Conservation (phyloP, 1,140 invertebrate genomes). For the Camponotus vicinus region DNA sequence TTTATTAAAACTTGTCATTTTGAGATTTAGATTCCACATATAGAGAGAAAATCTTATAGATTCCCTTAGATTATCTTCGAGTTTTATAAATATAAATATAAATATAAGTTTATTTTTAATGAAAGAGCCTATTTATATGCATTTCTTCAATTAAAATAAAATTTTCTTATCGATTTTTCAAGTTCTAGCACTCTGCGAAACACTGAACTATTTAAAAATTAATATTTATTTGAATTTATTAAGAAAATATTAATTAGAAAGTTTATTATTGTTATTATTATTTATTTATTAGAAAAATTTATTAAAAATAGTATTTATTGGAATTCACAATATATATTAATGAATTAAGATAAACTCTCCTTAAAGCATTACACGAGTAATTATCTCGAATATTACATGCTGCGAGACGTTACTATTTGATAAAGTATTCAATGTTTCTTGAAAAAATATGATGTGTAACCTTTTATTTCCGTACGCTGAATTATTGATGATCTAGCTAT, state of each 20-base stretch:
- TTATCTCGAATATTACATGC: neutral
- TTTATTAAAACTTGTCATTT: too few species aligned
- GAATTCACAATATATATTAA: too few species aligned
- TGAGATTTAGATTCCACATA: too few species aligned
- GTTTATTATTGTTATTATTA: too few species aligned
- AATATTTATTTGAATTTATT: neutral
- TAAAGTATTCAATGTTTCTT: conserved; percentile 42
- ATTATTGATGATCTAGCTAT: conserved; percentile 61
- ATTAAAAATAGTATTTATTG: neutral
- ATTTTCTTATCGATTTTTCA: neutral
- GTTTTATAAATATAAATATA: too few species aligned
- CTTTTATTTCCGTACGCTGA: conserved; percentile 54
- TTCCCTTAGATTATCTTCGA: too few species aligned
- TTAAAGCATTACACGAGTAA: neutral
- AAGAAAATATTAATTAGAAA: too few species aligned
- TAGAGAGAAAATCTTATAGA: too few species aligned
- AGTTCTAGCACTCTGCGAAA: neutral
- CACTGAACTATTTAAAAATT: neutral
- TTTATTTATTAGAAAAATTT: neutral
- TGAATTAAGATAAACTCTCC: neutral
- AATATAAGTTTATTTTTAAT: too few species aligned
- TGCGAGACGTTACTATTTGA: conserved; percentile 49
- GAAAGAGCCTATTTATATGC: too few species aligned
- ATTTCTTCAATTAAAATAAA: neutral
- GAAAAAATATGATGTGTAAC: conserved; percentile 19